Percentiles rank a stretch among this genome's conserved stretches.
Evolutionary conservation across 2,888 invertebrate genomes (phyloP).

Genomic region (Noctua comes): DNA sequence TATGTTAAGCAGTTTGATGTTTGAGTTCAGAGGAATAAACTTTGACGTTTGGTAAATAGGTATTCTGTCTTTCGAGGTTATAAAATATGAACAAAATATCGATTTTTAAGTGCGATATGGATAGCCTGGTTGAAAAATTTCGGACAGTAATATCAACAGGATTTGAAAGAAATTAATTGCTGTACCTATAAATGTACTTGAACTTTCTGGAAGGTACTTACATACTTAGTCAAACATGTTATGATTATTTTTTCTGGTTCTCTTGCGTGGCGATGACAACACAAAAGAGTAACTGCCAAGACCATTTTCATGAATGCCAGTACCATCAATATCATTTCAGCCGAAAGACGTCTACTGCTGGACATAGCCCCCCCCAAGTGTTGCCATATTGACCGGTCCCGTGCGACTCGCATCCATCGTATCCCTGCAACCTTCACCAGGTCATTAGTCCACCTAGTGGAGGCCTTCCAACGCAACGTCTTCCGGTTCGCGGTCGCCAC

Average conservation of each 20-base stretch:
- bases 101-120: not conserved
- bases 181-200: not conserved
- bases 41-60: constrained; percentile 6
- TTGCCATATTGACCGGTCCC: too few relatives aligned
- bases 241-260: not conserved
- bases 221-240: not conserved
- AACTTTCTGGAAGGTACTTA: not conserved
- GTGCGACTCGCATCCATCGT: too few relatives aligned
- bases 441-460: too few relatives aligned
- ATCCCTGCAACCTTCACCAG: too few relatives aligned
- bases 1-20: constrained; percentile 18
- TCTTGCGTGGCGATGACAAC: not conserved
- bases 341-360: too few relatives aligned
- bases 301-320: not conserved
- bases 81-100: not conserved
- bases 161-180: not conserved
- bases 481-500: too few relatives aligned
- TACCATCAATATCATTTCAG: too few relatives aligned
- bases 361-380: too few relatives aligned
- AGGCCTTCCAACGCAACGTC: too few relatives aligned
- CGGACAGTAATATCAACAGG: not conserved
- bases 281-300: not conserved
- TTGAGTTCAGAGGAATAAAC: constrained; percentile 6
- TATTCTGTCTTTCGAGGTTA: not conserved
- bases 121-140: not conserved